Conservation (phyloP, 2,113 vertebrate genomes). For the Xiphophorus hellerii region DNA sequence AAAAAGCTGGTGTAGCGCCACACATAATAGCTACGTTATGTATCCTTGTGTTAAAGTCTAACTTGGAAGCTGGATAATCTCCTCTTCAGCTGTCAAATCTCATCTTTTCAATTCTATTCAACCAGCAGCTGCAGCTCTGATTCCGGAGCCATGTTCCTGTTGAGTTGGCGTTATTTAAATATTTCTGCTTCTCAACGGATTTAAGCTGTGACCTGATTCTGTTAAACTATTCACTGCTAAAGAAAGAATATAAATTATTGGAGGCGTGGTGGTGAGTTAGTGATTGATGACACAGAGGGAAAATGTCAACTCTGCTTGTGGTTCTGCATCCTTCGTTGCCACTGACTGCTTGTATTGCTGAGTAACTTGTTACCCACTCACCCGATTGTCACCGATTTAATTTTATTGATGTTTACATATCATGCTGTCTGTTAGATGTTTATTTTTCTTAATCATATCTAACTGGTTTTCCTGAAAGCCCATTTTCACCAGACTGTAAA, state of each 20-base stretch:
- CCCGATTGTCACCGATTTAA: too few relatives aligned
- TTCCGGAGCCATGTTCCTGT: conserved; percentile 21
- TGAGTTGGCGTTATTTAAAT: conserved; percentile 30
- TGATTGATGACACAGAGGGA: conserved; percentile 57
- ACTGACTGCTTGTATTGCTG: neutral
- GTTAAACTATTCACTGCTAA: conserved; percentile 19
- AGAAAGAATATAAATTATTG: conserved; percentile 33
- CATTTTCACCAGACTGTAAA: too few relatives aligned
- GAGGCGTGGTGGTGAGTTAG: neutral
- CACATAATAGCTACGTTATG: neutral
- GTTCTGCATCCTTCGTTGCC: neutral
- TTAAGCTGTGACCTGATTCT: conserved; percentile 53
- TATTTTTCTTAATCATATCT: too few relatives aligned
- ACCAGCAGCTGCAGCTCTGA: conserved; percentile 13
- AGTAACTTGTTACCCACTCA: conserved; percentile 3
- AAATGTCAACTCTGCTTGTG: conserved; percentile 41
- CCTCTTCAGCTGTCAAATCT: conserved; percentile 20
- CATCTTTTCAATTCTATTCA: conserved; percentile 16
- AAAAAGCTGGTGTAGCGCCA: neutral
- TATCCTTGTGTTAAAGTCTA: conserved; percentile 8
- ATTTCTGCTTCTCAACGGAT: conserved; percentile 21
- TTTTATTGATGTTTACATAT: too few relatives aligned
- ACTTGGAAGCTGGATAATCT: conserved; percentile 17
- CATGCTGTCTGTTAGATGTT: too few relatives aligned
- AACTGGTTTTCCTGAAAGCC: too few relatives aligned